Percentiles rank a stretch among this genome's conserved stretches.
These are phyloP conservation scores for Rhagium mordax DNA, from an alignment of 2,888 invertebrate species.

Conservation along the genomic window DNA sequence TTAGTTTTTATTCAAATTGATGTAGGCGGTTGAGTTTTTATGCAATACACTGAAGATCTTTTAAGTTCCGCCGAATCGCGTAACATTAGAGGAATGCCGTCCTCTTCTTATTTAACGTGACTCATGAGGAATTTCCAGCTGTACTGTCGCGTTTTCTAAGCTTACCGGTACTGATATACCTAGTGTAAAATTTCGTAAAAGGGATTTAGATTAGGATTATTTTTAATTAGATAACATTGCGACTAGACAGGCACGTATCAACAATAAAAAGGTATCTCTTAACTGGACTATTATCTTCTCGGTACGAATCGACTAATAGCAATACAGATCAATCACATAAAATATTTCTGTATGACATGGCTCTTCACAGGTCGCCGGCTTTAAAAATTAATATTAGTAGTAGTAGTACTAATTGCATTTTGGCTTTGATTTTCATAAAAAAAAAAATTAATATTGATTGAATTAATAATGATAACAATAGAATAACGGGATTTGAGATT, in stretches of 20 bases:
- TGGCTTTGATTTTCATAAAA: no score
- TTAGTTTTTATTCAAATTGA: conserved; percentile 9
- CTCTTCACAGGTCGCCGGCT: no score
- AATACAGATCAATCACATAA: no score
- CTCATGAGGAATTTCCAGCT: conserved; percentile 1
- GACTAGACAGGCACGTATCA: neutral
- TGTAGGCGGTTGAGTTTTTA: conserved; percentile 16
- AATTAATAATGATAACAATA: no score
- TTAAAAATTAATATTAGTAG: no score
- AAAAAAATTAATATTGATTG: no score
- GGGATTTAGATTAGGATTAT: conserved; percentile 11
- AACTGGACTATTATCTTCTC: no score
- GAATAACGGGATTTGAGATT: no score
- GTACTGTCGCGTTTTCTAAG: neutral
- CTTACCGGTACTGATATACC: neutral
- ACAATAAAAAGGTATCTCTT: neutral
- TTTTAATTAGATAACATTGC: conserved; percentile 6
- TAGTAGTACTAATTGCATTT: no score
- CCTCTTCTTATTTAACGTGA: conserved; percentile 22
- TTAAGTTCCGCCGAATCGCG: neutral
- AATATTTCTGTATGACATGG: no score
- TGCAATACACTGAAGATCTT: neutral
- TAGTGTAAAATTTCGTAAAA: neutral
- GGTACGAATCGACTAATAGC: no score
- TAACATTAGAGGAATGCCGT: neutral